Percentiles rank a stretch among this genome's conserved stretches.
Evolutionary conservation across 2,113 vertebrate genomes (phyloP).

Genomic region (Vicugna pacos): DNA sequence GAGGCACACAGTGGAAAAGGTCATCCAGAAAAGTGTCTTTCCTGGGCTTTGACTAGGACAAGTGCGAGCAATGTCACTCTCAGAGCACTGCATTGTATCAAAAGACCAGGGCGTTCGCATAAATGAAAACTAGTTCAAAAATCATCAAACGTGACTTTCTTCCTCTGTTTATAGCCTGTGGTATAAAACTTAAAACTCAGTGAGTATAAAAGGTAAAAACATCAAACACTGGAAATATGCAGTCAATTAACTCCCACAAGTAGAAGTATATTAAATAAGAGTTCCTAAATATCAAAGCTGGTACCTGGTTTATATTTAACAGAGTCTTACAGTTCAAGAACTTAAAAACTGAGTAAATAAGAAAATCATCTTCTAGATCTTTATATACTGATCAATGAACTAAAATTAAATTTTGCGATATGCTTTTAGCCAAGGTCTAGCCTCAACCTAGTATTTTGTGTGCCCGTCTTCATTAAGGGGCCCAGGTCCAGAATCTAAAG

Average conservation of each 20-base stretch:
- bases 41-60: not conserved
- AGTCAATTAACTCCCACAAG: not conserved
- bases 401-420: slow-evolving; percentile 28
- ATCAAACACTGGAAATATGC: slow-evolving; percentile 49
- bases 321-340: not conserved
- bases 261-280: not conserved
- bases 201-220: slow-evolving; percentile 20
- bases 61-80: not conserved
- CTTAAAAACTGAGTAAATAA: not conserved
- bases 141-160: slow-evolving; percentile 56
- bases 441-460: not conserved
- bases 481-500: not conserved
- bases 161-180: slow-evolving; percentile 66
- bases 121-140: slow-evolving; percentile 66
- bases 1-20: not conserved
- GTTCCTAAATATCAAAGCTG: not conserved
- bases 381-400: not conserved
- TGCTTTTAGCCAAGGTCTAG: not conserved
- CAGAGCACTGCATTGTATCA: not conserved
- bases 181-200: not conserved
- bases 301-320: not conserved
- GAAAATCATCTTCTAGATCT: not conserved
- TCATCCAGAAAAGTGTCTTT: not conserved
- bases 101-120: not conserved
- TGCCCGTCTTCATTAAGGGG: not conserved